phyloP scores from a whole-genome alignment of 2,113 vertebrate species.

The Rhinoderma darwinii region DNA sequence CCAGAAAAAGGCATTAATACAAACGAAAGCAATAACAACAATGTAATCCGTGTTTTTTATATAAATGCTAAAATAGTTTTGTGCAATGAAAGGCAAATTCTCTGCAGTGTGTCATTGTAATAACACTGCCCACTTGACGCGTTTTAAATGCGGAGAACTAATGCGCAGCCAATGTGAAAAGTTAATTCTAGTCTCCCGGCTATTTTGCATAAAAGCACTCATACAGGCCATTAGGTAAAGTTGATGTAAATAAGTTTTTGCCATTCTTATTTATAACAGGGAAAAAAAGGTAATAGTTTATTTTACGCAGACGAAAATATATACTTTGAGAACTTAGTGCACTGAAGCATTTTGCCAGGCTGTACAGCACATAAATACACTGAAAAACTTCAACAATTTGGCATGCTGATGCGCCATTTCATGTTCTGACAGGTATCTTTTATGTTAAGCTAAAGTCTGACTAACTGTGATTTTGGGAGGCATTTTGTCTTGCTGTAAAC shows the following conservation, averaged over 20 bases:
- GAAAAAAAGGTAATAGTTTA: slow-evolving; percentile 75
- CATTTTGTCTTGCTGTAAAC: slow-evolving; percentile 63
- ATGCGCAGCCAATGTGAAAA: slow-evolving; percentile 78
- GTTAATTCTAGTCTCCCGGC: slow-evolving; percentile 75
- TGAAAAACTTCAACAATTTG: slow-evolving; percentile 70
- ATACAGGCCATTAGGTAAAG: slow-evolving; percentile 79
- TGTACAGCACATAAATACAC: slow-evolving; percentile 73
- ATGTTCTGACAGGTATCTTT: slow-evolving; percentile 73
- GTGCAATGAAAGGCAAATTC: slow-evolving; percentile 15
- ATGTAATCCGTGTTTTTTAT: slow-evolving; percentile 8
- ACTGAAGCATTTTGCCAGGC: slow-evolving; percentile 69
- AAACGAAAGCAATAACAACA: slow-evolving; percentile 9
- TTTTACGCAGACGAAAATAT: slow-evolving; percentile 69
- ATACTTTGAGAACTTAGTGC: slow-evolving; percentile 74
- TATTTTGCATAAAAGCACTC: slow-evolving; percentile 81
- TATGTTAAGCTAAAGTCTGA: slow-evolving; percentile 72
- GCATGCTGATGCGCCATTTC: slow-evolving; percentile 69
- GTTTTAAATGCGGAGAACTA: slow-evolving; percentile 70
- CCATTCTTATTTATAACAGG: slow-evolving; percentile 75
- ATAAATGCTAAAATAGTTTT: slow-evolving; percentile 15
- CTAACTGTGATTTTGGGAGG: slow-evolving; percentile 70
- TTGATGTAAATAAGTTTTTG: slow-evolving; percentile 74
- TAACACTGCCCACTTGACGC: slow-evolving; percentile 69
- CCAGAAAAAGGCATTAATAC: neutral
- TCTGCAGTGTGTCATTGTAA: slow-evolving; percentile 62